These are phyloP conservation scores for Xylocampa areola DNA, from an alignment of 2,888 invertebrate genomes.

Conservation along the genomic window DNA sequence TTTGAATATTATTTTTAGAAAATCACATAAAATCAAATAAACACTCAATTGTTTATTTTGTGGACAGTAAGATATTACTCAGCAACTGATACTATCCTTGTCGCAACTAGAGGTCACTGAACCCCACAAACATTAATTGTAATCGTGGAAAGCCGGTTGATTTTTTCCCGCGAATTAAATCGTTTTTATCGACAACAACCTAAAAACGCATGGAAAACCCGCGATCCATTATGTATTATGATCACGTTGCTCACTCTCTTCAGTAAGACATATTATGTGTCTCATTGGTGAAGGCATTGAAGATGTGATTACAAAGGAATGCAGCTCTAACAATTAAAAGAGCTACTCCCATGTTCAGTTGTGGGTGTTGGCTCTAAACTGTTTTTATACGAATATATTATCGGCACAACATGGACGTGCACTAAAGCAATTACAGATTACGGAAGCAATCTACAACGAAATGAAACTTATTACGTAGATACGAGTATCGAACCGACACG, in stretches of 20 bases:
- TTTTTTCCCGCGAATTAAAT: conserved; percentile 40
- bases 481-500: conserved; percentile 47
- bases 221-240: conserved; percentile 36
- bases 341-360: conserved; percentile 38
- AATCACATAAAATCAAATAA: background rate
- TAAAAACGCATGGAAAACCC: conserved; percentile 22
- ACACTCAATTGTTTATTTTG: conserved; percentile 1
- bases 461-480: conserved; percentile 74
- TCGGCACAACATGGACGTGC: conserved; percentile 51
- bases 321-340: conserved; percentile 51
- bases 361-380: conserved; percentile 35
- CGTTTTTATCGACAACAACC: conserved; percentile 41
- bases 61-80: conserved; percentile 7
- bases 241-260: conserved; percentile 42
- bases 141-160: conserved; percentile 28
- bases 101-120: conserved; percentile 22
- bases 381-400: conserved; percentile 66
- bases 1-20: conserved; percentile 11
- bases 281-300: conserved; percentile 36
- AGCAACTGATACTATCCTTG: conserved; percentile 11
- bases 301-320: conserved; percentile 46
- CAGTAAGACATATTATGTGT: conserved; percentile 35
- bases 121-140: conserved; percentile 17
- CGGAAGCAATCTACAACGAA: conserved; percentile 77
- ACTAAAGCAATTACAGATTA: conserved; percentile 72